Evolutionary conservation across 2,888 invertebrate genomes (phyloP), one percentile per base, ranked within the genome.

Genomic region (Thereva nobilitata): DNA sequence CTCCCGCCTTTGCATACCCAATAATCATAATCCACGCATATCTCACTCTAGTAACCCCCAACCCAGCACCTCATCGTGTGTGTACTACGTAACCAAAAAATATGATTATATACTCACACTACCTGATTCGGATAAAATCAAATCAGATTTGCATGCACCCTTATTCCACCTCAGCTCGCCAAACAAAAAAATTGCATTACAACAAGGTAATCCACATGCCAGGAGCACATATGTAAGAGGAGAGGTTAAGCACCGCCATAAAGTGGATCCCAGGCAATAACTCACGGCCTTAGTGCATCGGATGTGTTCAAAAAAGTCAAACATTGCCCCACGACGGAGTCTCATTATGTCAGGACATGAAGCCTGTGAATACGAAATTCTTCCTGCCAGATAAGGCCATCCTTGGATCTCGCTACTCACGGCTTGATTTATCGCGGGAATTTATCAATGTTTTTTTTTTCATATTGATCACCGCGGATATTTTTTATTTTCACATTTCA

Each of bases 261-360:
- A 47, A 6, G 4, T 42, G 42, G 42, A 9, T 47, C 7, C 10
- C 47, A 10, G 10, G 47, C 10, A 12, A 47, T 12, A 12, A 47
- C 10, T 5, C 10, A n/a, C 47, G 45, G 49, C 49, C 38, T 59
- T 59, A 59, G 47, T 38, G 59, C 37, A n/a, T 12, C 59, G 59
- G 47, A 59, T 49, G 59, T 59, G 59, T 59, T 59, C 23, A 59
- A 59, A 59, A 59, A 59, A 59, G 47, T 47, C 59, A 59, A 59
- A 59, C 59, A 59, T 59, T 2, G 23, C 23, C 23, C 23, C 23
- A 23, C 23, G 23, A 23, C 23, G 23, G 47, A 47, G 59, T 45
- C 49, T 42, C 59, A 59, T 59, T 59, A 59, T 59, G 59, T 59
- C 59, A 59, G 59, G 47, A 23, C 59, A 41, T 59, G 47, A 59